Evolutionary conservation across 2,113 vertebrate genomes (phyloP).

Genomic region (Pungitius pungitius): DNA sequence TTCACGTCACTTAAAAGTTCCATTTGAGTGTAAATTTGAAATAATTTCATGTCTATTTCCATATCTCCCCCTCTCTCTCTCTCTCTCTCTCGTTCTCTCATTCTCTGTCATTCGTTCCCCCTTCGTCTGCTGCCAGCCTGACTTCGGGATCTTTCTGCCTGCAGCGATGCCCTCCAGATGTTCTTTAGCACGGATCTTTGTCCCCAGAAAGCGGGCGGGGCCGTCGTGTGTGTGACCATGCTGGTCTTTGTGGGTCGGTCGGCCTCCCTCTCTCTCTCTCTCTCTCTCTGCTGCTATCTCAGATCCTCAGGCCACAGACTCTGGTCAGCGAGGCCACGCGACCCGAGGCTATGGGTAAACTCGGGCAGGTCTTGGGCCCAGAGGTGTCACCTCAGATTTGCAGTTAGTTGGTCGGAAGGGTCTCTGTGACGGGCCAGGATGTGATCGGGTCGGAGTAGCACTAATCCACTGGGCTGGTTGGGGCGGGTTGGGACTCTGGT

Average conservation of each 20-base stretch:
- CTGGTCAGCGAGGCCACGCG: slow-evolving; percentile 60
- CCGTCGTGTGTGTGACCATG: slow-evolving; percentile 53
- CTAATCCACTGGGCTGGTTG: slow-evolving; percentile 79
- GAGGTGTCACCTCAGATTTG: slow-evolving; percentile 79
- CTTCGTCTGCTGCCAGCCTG: neutral
- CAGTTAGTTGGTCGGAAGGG: slow-evolving; percentile 64
- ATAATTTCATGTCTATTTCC: neutral
- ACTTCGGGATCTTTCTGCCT: neutral
- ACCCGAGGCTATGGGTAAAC: slow-evolving; percentile 76
- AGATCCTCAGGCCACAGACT: slow-evolving; percentile 57
- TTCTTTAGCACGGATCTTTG: slow-evolving; percentile 44
- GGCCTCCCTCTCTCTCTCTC: slow-evolving; percentile 6
- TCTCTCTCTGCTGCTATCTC: slow-evolving; percentile 37
- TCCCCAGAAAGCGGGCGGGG: slow-evolving; percentile 21
- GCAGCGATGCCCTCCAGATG: slow-evolving; percentile 57
- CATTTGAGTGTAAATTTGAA: neutral
- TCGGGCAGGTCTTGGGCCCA: slow-evolving; percentile 77
- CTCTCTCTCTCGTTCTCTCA: neutral
- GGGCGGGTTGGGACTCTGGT: slow-evolving; percentile 80
- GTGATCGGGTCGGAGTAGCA: slow-evolving; percentile 72
- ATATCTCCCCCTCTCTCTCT: neutral
- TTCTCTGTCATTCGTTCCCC: neutral
- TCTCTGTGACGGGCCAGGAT: slow-evolving; percentile 52
- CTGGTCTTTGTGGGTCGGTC: slow-evolving; percentile 72
- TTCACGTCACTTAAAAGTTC: neutral